Conservation (phyloP, 2,113 vertebrate genomes). For the Chaetodon auriga region DNA sequence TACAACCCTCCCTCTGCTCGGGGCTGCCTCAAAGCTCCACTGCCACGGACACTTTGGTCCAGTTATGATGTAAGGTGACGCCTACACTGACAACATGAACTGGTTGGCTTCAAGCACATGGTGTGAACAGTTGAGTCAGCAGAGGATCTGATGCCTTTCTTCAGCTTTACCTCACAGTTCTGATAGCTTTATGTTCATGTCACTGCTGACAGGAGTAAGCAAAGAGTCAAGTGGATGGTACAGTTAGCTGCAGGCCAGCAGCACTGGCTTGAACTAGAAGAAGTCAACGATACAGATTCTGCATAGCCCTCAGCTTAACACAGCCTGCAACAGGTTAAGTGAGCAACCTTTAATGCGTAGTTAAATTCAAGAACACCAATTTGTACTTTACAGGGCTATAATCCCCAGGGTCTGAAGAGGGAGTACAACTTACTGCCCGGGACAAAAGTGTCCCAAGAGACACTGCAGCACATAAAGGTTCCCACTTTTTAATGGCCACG, state of each 20-base stretch:
- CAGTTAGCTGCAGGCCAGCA: slow-evolving; percentile 22
- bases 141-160: slow-evolving; percentile 21
- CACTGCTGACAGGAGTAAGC: slow-evolving; percentile 28
- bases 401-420: slow-evolving; percentile 7
- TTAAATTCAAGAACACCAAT: slow-evolving; percentile 37
- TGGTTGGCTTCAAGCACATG: slow-evolving; percentile 13
- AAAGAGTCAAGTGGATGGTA: slow-evolving; percentile 36
- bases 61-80: slow-evolving; percentile 35
- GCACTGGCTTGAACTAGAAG: slow-evolving; percentile 1
- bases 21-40: slow-evolving; percentile 3
- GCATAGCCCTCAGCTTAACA: slow-evolving; percentile 1
- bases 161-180: slow-evolving; percentile 33
- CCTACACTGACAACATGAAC: slow-evolving; percentile 45
- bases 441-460: background rate
- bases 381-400: slow-evolving; percentile 16
- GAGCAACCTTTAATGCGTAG: slow-evolving; percentile 30
- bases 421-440: slow-evolving; percentile 19
- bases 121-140: slow-evolving; percentile 5
- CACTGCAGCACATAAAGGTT: background rate
- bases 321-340: slow-evolving; percentile 31
- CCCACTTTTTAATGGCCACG: background rate
- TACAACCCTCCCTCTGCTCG: slow-evolving; percentile 10
- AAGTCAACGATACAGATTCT: slow-evolving; percentile 1
- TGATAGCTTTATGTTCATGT: slow-evolving; percentile 16
- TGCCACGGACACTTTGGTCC: background rate